Evolutionary conservation across 1,140 invertebrate species (phyloP).

Genomic region (Camponotus pennsylvanicus): DNA sequence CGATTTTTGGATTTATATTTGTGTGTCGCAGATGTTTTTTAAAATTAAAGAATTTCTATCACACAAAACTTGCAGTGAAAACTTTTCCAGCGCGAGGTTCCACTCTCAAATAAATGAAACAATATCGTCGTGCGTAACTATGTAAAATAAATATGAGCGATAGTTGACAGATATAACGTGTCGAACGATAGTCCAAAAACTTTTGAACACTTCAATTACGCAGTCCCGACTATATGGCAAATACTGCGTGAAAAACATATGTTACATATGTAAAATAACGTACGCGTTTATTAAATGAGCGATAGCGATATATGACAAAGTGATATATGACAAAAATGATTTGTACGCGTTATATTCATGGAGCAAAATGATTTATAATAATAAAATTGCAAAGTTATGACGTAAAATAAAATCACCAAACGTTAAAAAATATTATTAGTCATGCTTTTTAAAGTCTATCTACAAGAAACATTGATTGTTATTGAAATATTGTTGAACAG

Average conservation of each 20-base stretch:
- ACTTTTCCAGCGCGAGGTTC: slow-evolving; percentile 14
- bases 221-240: slow-evolving; percentile 34
- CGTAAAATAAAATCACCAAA: not conserved
- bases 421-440: not conserved
- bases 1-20: slow-evolving; percentile 37
- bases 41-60: slow-evolving; percentile 53
- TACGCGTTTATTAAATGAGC: slow-evolving; percentile 24
- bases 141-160: slow-evolving; percentile 56
- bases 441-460: not conserved
- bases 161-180: not conserved
- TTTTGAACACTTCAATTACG: slow-evolving; percentile 52
- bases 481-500: not conserved
- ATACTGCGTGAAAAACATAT: slow-evolving; percentile 38
- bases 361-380: slow-evolving; percentile 11
- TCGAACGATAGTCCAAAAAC: slow-evolving; percentile 31
- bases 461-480: not conserved
- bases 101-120: slow-evolving; percentile 41
- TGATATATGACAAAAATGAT: slow-evolving; percentile 16
- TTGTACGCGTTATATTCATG: not conserved
- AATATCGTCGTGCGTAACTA: slow-evolving; percentile 55
- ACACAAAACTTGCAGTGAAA: slow-evolving; percentile 25
- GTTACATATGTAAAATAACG: slow-evolving; percentile 12
- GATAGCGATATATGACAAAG: slow-evolving; percentile 11
- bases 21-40: slow-evolving; percentile 34
- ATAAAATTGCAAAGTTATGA: slow-evolving; percentile 25